Evolutionary conservation across 1,140 invertebrate species (phyloP).

Genomic region (Zaprionus ornatus): DNA sequence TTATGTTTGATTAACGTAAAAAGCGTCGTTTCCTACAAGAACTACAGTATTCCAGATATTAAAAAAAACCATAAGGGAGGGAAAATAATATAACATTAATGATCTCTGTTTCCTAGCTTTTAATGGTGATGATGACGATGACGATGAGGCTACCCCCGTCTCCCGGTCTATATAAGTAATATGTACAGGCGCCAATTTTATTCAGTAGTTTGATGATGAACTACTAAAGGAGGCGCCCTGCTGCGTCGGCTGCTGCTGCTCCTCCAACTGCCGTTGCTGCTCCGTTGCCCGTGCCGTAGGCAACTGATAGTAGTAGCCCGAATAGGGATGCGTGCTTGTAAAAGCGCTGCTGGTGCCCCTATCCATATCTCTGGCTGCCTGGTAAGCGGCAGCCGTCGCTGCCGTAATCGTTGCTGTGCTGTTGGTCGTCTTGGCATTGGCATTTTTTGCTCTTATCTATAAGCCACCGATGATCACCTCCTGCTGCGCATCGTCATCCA

Average conservation of each 20-base stretch:
- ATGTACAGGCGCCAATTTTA: conserved; percentile 41
- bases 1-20: conserved; percentile 68
- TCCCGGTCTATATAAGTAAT: conserved; percentile 7
- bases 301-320: conserved; percentile 54
- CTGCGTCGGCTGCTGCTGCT: conserved; percentile 23
- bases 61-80: conserved; percentile 37
- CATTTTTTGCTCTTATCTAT: conserved; percentile 76
- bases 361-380: conserved; percentile 6
- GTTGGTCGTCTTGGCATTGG: conserved; percentile 50
- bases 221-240: conserved; percentile 34
- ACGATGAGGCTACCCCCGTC: background rate
- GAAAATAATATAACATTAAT: conserved; percentile 35
- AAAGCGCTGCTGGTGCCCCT: conserved; percentile 11
- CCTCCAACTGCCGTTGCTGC: conserved; percentile 28
- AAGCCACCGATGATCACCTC: conserved; percentile 82
- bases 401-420: conserved; percentile 29
- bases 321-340: conserved; percentile 26
- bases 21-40: conserved; percentile 57
- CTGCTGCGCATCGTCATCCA: conserved; percentile 83
- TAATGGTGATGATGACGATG: conserved; percentile 47
- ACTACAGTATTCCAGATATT: conserved; percentile 44
- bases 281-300: conserved; percentile 25
- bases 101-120: conserved; percentile 44
- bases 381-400: conserved; percentile 22
- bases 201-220: conserved; percentile 50